phyloP scores from a whole-genome alignment of 2,113 vertebrate species.

The Climacteris rufus region DNA sequence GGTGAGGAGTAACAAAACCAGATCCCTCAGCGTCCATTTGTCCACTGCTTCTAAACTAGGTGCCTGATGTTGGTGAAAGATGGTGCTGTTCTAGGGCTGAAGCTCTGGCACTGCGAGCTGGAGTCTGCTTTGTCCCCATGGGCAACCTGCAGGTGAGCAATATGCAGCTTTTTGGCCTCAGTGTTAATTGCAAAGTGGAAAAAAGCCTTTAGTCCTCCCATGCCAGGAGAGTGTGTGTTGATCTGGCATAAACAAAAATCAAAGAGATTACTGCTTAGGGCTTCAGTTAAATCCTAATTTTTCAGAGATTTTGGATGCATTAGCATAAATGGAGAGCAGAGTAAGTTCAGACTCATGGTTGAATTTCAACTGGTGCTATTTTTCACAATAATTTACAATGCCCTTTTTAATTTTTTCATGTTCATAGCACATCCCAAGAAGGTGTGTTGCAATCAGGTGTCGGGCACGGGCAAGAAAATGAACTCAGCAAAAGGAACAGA shows the following conservation, averaged over 20 bases:
- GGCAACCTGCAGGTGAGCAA: accelerated
- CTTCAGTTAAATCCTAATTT: neutral
- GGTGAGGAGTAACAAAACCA: neutral
- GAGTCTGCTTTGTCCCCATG: neutral
- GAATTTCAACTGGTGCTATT: neutral
- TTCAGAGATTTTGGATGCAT: neutral
- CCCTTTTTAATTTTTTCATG: neutral
- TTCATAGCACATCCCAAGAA: neutral
- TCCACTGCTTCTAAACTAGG: neutral
- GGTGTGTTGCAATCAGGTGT: accelerated
- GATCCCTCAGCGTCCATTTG: accelerated
- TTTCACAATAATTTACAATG: neutral
- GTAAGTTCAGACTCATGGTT: accelerated
- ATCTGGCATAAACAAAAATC: neutral
- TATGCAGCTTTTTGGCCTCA: neutral
- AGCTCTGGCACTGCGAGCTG: neutral
- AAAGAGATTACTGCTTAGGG: too few relatives aligned
- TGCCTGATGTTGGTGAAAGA: neutral
- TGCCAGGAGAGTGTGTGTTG: accelerated
- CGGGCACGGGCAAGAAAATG: accelerated
- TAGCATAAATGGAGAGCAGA: neutral
- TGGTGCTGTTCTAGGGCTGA: neutral
- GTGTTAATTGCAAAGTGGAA: neutral
- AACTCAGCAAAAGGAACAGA: accelerated
- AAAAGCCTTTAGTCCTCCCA: neutral